Evolutionary conservation across 2,113 vertebrate genomes (phyloP), one percentile per base, ranked within the genome.

Genomic region (Coptodon bakossiorum): DNA sequence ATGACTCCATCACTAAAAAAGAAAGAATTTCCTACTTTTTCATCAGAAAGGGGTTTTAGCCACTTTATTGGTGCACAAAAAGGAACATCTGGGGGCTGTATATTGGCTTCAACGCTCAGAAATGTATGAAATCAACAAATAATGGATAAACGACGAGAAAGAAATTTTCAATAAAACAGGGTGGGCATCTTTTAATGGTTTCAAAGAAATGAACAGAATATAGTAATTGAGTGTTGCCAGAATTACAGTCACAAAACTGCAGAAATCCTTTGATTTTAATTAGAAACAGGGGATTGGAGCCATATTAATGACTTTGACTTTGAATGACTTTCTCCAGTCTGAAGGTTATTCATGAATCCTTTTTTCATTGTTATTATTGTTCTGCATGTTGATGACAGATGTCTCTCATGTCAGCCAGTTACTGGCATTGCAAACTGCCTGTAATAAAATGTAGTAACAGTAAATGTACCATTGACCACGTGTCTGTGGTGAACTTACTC

Each of bases 331-430:
- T 76, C 50, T 89, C 12, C 29, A 59, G 12, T 66, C 29, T 61
- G 57, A 80, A 88, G 84, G 73, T 86, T 85, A 79, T 85, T 88
- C 78, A 86, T 82, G 68, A 66, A 36, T 80, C 9, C 43, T 84
- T 66, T 79, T 43, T 19, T 73, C 19, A 22, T 34, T 81, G 36
- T 79, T 38, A 31, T 24, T 45, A 22, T 6, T 61, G 22, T 68
- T 88, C 48, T 66, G 53, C 93, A 94, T 92, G 84, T 94, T 95
- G 94, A 86, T 89, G 50, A 90, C 95, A 96, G 93, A 95, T 92
- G 94, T 90, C 76, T 29, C 59, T 43, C 19, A 45, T 80, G 83
- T 84, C 88, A 78, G 84, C 50, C 45, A 76, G 83, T 94, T 91
- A 89, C 90, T 92, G 93, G 93, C 89, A 95, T 81, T 83, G n/a